Conservation (phyloP, 1,140 invertebrate species). For the Drosophila asahinai region DNA sequence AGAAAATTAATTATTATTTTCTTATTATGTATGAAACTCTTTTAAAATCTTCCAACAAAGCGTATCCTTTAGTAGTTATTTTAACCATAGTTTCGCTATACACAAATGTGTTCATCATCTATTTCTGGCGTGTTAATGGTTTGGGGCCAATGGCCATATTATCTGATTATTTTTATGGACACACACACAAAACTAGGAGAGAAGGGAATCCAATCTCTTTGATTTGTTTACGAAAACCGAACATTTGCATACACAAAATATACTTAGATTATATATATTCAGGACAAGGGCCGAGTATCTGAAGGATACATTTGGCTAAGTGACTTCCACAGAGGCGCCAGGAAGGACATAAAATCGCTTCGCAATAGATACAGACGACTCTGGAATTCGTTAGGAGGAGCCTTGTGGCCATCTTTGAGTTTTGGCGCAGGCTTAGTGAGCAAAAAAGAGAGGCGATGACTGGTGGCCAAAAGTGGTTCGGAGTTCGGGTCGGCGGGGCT, state of each 20-base stretch:
- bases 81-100: constrained; percentile 8
- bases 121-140: constrained; percentile 14
- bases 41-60: background rate
- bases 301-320: constrained; percentile 71
- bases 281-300: constrained; percentile 16
- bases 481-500: background rate
- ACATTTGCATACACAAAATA: constrained; percentile 69
- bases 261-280: constrained; percentile 19
- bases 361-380: constrained; percentile 1
- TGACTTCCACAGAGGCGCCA: constrained; percentile 60
- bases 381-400: constrained; percentile 21
- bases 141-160: constrained; percentile 24
- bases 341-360: constrained; percentile 51
- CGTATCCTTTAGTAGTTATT: background rate
- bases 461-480: constrained; percentile 31
- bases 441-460: constrained; percentile 54
- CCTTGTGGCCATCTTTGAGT: constrained; percentile 76
- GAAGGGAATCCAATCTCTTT: constrained; percentile 51
- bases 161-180: constrained; percentile 42
- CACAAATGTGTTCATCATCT: constrained; percentile 38
- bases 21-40: background rate
- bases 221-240: constrained; percentile 71
- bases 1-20: no score
- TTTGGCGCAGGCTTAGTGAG: constrained; percentile 72
- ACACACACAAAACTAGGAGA: constrained; percentile 1